Evolutionary conservation across 2,888 invertebrate species (phyloP).

Genomic region (Blastobasis adustella): DNA sequence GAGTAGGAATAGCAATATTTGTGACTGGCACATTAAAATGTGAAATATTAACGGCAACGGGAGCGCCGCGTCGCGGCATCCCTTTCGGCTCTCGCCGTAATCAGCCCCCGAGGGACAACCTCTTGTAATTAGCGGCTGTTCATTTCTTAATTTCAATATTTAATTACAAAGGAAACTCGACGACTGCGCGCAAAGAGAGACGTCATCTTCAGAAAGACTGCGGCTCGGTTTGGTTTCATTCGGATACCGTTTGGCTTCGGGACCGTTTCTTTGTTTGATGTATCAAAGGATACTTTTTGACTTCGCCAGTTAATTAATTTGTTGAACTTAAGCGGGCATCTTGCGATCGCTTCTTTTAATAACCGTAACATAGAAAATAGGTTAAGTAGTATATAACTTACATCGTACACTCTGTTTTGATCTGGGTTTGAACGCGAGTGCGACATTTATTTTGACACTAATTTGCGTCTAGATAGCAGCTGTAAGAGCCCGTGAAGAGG

Average conservation of each 20-base stretch:
- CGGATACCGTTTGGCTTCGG: slow-evolving; percentile 49
- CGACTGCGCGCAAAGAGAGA: slow-evolving; percentile 64
- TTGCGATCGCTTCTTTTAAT: no score
- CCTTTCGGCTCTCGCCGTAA: slow-evolving; percentile 66
- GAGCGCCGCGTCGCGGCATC: slow-evolving; percentile 44
- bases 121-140: slow-evolving; percentile 75
- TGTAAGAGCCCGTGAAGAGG: no score
- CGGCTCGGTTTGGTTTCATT: slow-evolving; percentile 61
- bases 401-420: no score
- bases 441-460: no score
- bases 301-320: slow-evolving; percentile 3
- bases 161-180: slow-evolving; percentile 76
- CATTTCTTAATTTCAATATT: slow-evolving; percentile 77
- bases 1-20: background rate
- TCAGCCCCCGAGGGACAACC: slow-evolving; percentile 73
- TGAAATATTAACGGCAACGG: slow-evolving; percentile 66
- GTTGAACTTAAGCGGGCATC: background rate
- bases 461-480: no score
- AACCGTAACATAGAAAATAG: no score
- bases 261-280: slow-evolving; percentile 49
- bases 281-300: slow-evolving; percentile 48
- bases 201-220: slow-evolving; percentile 70
- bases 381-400: no score
- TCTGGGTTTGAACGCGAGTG: no score
- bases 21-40: slow-evolving; percentile 47